Base-by-base conservation (phyloP, 1,140 invertebrate genomes). In the Papilio xuthus region DNA sequence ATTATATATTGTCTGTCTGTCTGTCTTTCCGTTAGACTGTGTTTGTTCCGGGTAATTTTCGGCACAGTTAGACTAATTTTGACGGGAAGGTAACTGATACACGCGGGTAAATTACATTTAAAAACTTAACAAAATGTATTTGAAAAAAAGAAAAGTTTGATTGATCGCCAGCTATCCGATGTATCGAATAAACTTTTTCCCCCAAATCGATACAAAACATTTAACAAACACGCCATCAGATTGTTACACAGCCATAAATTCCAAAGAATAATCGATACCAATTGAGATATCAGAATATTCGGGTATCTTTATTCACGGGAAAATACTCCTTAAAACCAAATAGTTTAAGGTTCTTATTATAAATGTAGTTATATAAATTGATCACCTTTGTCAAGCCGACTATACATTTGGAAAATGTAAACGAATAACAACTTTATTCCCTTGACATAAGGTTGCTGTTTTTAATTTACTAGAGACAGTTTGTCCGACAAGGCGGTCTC, bases 261-360 rank as follows among this genome's bases (percentile, higher is more conserved):
- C 78, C 69, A 82, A 56, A 84, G 82, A 83, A 88, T 86, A 85
- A 88, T 86, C 85, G 80, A 84, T 82, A 77, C 80, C 86, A 81
- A 92, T 92, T 91, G 88, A 92, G 90, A 89, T 88, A 92, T 92
- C 88, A 88, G 79, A 79, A 81, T 78, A 86, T 88, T 78, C 83
- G 80, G 42, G 74, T 26, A 74, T 18, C 10, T 56, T 47, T 28
- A 23, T 41, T 50, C 53, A 80, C 41, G 69, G 74, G 1, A 86
- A 86, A 77, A 79, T 81, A 53, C 78, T 81, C 87, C 81, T 78
- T 88, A 86, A 70, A 8, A 44, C 23, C 44, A 67, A 41, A 13
- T n/a, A 20, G 1, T 4, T 67, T 83, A 80, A 80, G 74, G 76
- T 79, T 78, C 70, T 81, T 79, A 83, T 77, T 60, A 77, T 82